Conservation (phyloP, 2,797 vertebrate genomes). For the Perdix hodgsoniae region DNA sequence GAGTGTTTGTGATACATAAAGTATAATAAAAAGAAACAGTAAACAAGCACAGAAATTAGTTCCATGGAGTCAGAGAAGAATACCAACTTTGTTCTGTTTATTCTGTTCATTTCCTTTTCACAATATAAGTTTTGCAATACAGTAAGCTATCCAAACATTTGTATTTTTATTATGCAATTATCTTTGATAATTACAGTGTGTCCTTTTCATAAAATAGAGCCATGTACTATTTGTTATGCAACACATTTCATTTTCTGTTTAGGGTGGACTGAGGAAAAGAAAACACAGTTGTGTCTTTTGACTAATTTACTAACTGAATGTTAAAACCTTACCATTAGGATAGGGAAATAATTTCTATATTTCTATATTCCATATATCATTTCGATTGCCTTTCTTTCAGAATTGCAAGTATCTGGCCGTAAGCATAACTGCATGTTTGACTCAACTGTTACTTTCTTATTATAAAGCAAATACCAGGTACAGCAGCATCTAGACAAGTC, state of each 20-base stretch:
- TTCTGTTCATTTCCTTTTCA: background rate
- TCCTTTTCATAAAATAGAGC: background rate
- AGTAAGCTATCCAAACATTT: slow-evolving; percentile 2
- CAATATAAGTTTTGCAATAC: background rate
- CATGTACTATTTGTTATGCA: background rate
- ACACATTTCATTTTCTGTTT: background rate
- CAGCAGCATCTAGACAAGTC: background rate
- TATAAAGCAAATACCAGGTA: background rate
- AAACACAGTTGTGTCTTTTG: background rate
- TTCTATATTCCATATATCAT: background rate
- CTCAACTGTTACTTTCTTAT: background rate
- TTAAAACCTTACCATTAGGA: background rate
- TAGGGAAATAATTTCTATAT: background rate
- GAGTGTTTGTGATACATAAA: background rate
- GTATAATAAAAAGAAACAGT: background rate
- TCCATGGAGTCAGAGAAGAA: background rate
- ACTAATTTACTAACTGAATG: background rate
- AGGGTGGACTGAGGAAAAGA: background rate
- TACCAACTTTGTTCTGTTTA: slow-evolving; percentile 34
- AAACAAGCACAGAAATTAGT: slow-evolving; percentile 5
- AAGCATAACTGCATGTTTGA: background rate
- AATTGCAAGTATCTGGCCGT: background rate
- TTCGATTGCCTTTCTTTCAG: background rate
- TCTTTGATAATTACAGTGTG: background rate
- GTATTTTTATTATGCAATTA: slow-evolving; percentile 6